phyloP scores from a whole-genome alignment of 2,888 invertebrate species.

The Cheilosia vernalis region DNA sequence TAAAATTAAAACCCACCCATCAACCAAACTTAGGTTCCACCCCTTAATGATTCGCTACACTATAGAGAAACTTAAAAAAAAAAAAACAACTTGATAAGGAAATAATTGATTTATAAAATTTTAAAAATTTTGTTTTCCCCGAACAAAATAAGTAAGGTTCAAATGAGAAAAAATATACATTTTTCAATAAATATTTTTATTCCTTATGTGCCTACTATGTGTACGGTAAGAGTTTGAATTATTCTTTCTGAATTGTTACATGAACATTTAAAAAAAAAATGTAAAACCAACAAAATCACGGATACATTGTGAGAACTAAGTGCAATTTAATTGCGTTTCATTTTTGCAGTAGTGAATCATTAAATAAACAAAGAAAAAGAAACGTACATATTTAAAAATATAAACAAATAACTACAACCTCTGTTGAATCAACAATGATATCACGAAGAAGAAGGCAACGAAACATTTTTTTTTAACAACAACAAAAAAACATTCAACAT shows the following conservation, averaged over 20 bases:
- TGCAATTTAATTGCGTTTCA: constrained; percentile 75
- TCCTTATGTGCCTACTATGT: constrained; percentile 75
- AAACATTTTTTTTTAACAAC: constrained; percentile 35
- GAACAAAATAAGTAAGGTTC: constrained; percentile 50
- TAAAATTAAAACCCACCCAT: constrained; percentile 44
- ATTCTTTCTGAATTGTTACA: constrained; percentile 60
- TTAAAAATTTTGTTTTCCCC: constrained; percentile 31
- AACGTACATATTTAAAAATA: constrained; percentile 38
- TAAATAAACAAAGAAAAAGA: constrained; percentile 51
- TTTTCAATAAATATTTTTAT: constrained; percentile 64
- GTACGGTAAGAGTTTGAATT: constrained; percentile 73
- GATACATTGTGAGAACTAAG: constrained; percentile 62
- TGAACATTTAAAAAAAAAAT: constrained; percentile 33
- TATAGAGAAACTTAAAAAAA: constrained; percentile 23
- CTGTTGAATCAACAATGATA: constrained; percentile 63
- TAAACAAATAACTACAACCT: constrained; percentile 32
- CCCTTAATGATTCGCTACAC: constrained; percentile 74
- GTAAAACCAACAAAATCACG: constrained; percentile 31
- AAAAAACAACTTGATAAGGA: constrained; percentile 28
- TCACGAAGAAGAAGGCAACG: constrained; percentile 69
- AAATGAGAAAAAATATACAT: constrained; percentile 53
- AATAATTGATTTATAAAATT: constrained; percentile 46
- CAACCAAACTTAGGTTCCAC: constrained; percentile 31
- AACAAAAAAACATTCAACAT: constrained; percentile 23
- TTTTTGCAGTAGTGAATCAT: constrained; percentile 75